These are phyloP conservation scores for Iguana delicatissima DNA, from an alignment of 2,797 vertebrate genomes.

Conservation along the genomic window DNA sequence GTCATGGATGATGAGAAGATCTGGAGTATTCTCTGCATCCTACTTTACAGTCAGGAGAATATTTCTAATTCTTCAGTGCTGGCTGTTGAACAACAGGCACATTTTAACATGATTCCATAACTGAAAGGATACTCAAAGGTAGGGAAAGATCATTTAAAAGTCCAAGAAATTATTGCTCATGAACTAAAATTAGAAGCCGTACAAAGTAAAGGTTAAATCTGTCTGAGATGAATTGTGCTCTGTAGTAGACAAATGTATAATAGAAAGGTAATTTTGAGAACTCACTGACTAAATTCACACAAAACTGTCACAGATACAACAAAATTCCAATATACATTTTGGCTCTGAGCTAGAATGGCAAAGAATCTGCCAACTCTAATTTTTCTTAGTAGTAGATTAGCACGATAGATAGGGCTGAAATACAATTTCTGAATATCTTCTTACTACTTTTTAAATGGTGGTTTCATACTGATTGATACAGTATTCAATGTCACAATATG, in stretches of 20 bases:
- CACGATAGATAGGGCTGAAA: background rate
- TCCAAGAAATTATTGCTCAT: background rate
- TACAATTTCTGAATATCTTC: background rate
- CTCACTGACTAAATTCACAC: background rate
- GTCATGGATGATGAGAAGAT: too few species aligned
- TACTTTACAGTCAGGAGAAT: background rate
- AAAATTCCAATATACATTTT: background rate
- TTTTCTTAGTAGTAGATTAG: background rate
- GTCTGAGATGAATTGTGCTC: background rate
- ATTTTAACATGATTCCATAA: background rate
- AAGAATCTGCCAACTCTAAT: background rate
- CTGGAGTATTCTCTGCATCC: background rate
- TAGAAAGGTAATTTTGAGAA: background rate
- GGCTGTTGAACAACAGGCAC: background rate
- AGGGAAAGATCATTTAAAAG: background rate
- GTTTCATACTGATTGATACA: background rate
- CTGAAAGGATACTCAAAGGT: background rate
- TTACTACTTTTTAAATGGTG: background rate
- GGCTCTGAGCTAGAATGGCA: background rate
- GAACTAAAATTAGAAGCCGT: constrained; percentile 8
- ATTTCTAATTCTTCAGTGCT: background rate
- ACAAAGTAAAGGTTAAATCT: constrained; percentile 7
- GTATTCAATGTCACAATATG: background rate
- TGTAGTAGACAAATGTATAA: background rate
- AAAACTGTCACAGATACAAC: background rate